Conservation (phyloP, 2,797 vertebrate genomes). For the Apogon hyalosoma region DNA sequence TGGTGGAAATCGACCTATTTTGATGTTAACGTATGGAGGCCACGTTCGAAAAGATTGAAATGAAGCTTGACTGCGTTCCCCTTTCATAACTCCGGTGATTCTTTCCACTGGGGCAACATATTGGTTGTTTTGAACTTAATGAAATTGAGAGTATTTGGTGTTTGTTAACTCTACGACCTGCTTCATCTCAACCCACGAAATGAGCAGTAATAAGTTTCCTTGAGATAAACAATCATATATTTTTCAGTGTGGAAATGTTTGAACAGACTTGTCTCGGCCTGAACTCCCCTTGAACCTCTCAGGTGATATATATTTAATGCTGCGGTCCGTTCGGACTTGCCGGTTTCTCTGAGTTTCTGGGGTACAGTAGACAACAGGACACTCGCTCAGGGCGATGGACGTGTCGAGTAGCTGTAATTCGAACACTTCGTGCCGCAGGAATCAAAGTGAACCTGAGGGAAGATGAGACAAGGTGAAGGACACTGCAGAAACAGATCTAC, state of each 20-base stretch:
- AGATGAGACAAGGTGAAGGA: constrained; percentile 61
- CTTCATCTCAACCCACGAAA: too few relatives aligned
- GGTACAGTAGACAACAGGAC: constrained; percentile 51
- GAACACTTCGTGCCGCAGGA: constrained; percentile 26
- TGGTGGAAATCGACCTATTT: too few relatives aligned
- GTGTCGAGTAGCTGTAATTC: constrained; percentile 43
- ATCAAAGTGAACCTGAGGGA: constrained; percentile 51
- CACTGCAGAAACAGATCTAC: too few relatives aligned
- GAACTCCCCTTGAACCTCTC: constrained; percentile 53
- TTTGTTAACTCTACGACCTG: too few relatives aligned
- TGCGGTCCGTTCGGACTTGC: constrained; percentile 5
- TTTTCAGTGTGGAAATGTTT: constrained; percentile 29
- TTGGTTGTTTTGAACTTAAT: too few relatives aligned
- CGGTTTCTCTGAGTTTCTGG: constrained; percentile 26
- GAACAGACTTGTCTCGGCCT: constrained; percentile 19
- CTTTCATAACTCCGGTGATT: too few relatives aligned
- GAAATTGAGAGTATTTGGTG: too few relatives aligned
- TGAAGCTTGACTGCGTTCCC: too few relatives aligned
- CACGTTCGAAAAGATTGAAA: too few relatives aligned
- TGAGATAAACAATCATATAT: constrained; percentile 47
- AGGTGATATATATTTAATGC: constrained; percentile 57
- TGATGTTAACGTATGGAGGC: too few relatives aligned
- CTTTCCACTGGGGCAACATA: too few relatives aligned
- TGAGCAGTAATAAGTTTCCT: constrained; percentile 29
- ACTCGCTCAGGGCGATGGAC: constrained; percentile 52